Base-by-base conservation (phyloP, 1,140 invertebrate genomes). In the Lordiphosa clarofinis region DNA sequence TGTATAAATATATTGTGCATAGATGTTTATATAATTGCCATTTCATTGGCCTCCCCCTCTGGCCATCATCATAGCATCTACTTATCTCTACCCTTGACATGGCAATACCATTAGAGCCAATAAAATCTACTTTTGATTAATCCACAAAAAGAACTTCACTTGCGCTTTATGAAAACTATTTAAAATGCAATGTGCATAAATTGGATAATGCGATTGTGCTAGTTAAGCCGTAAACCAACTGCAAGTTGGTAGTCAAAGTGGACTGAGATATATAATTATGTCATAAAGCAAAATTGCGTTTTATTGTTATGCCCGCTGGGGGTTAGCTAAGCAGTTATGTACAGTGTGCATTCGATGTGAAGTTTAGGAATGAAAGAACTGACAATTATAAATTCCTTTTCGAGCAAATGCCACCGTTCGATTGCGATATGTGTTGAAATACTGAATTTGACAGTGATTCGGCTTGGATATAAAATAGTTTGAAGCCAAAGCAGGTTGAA, bases 101-200 rank as follows among this genome's bases (percentile, higher is more conserved):
- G 46, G 40, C 47, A 58, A 63, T 55, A 46, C 63, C 67, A 67
- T 59, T 67, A 55, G 47, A 53, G 63, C 63, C 64, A 67, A 67
- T 68, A 59, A 67, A 56, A 13, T 12, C 40, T 9, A 31, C 8
- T 19, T 10, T 24, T 1, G 21, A 24, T 24, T 10, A 15, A 9
- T 24, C 5, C 21, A 24, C 21, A 5, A 40, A 40, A 13, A 15
- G 39, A 10, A 40, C 48, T 50, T 28, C 15, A 42, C 38, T 49
- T 55, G 55, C 39, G 36, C 68, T 60, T 68, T 60, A 69, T 72
- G 54, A 66, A 66, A 81, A 53, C 68, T 50, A 56, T 67, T 72
- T 71, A 67, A 73, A 79, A 68, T 56, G 48, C 53, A 48, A 73
- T 74, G 24, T 56, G 43, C 11, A 9, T 40, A 6, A 50, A 63